Evolutionary conservation across 2,797 vertebrate species (phyloP), one percentile per base, ranked within the genome.

Genomic region (Philypnodon macrostomus): DNA sequence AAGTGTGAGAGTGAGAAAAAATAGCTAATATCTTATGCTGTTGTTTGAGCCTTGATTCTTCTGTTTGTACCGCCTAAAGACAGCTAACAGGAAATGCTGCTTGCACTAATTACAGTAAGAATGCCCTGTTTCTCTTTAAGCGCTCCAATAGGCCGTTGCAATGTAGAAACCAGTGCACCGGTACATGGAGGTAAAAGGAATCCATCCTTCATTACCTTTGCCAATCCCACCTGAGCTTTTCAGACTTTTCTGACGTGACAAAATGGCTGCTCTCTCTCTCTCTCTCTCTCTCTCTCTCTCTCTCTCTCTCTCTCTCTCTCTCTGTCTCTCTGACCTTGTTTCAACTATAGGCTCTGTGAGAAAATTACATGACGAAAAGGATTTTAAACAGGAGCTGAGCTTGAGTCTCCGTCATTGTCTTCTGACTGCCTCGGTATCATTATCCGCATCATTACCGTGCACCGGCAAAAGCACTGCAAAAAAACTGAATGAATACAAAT

Each of bases 401-500:
- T 34, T 37, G 32, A 61, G 67, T 45, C 63, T 63, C 61, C 59
- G 54, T 53, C 57, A 31, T 56, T 51, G 31, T 6, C n/a, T 41
- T 52, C 24, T 44, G 36, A 62, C 53, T 46, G 21, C 53, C 47
- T 63, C 54, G 53, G 75, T 53, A 53, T 58, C 39, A 66, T 79
- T 48, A 51, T 23, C 1, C 51, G 45, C 36, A 29, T 63, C 56
- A 39, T 68, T 55, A 76, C 37, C 26, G 41, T 2, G 1, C 9
- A 2, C 15, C 38, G 39, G 45, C 24, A 31, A 49, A 54, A 37
- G 49, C n/a, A n/a, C 54, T 21, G 12, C 13, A 59, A 59, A 50
- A 65, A 55, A 56, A 51, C 30, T 66, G 35, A 19, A 18, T 48
- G 64, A 56, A 74, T 76, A 53, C 67, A 77, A 68, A 84, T 74